Conservation (phyloP, 2,113 vertebrate genomes). For the Phyllostomus hastatus region DNA sequence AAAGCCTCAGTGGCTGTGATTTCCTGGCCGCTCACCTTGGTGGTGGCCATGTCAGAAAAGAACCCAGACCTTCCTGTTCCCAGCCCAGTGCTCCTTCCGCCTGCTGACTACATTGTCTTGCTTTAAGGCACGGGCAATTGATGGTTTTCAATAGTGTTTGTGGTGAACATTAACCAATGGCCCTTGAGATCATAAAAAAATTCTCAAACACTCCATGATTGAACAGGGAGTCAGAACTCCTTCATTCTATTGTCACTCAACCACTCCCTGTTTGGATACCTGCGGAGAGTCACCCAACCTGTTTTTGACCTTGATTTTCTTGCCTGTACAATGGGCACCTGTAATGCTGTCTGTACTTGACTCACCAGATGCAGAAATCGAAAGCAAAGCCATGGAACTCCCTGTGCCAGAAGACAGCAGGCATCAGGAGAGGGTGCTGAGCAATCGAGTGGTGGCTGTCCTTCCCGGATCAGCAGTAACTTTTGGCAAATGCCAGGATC, state of each 20-base stretch:
- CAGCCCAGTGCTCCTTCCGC: neutral
- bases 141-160: conserved; percentile 43
- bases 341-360: neutral
- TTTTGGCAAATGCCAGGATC: neutral
- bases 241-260: neutral
- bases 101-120: neutral
- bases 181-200: neutral
- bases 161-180: conserved; percentile 32
- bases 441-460: neutral
- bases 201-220: neutral
- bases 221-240: neutral
- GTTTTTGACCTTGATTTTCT: neutral
- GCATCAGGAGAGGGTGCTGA: neutral
- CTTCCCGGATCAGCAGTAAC: neutral
- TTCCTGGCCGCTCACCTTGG: neutral
- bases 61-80: neutral
- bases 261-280: neutral
- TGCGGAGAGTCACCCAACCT: neutral
- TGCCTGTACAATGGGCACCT: neutral
- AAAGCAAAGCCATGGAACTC: neutral
- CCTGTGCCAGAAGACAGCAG: neutral
- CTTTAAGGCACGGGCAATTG: conserved; percentile 19
- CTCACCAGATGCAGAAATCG: neutral
- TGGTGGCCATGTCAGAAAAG: neutral
- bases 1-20: neutral